Evolutionary conservation across 1,140 invertebrate species (phyloP).

Genomic region (Atta colombica): DNA sequence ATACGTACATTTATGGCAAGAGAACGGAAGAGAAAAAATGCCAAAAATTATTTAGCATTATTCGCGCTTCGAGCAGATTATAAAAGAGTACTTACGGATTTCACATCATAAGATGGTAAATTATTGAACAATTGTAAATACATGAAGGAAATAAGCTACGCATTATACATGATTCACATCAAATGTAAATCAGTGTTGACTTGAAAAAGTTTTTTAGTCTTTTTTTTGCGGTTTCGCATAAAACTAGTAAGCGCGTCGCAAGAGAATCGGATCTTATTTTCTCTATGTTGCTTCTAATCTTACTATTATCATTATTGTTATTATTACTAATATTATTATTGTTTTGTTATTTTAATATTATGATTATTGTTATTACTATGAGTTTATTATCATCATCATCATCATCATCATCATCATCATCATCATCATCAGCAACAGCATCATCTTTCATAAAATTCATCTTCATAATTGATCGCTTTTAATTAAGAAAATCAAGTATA

Average conservation of each 20-base stretch:
- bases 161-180: neutral
- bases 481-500: slow-evolving; percentile 48
- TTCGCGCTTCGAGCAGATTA: slow-evolving; percentile 65
- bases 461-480: slow-evolving; percentile 58
- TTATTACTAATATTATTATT: slow-evolving; percentile 32
- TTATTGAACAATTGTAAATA: slow-evolving; percentile 19
- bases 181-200: slow-evolving; percentile 23
- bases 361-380: slow-evolving; percentile 40
- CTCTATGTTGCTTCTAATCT: slow-evolving; percentile 43
- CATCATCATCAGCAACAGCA: slow-evolving; percentile 15
- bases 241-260: slow-evolving; percentile 43
- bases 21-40: neutral
- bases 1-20: neutral
- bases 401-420: neutral
- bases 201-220: slow-evolving; percentile 9
- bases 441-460: slow-evolving; percentile 65
- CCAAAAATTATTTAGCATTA: neutral
- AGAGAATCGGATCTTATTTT: slow-evolving; percentile 53
- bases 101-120: slow-evolving; percentile 32
- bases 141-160: neutral
- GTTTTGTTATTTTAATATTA: slow-evolving; percentile 21
- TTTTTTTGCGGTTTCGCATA: slow-evolving; percentile 42
- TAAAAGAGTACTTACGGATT: slow-evolving; percentile 4
- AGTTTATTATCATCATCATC: slow-evolving; percentile 19
- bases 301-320: slow-evolving; percentile 46